These are phyloP conservation scores for Arctopsyche grandis DNA, from an alignment of 1,140 invertebrate genomes.

Conservation along the genomic window DNA sequence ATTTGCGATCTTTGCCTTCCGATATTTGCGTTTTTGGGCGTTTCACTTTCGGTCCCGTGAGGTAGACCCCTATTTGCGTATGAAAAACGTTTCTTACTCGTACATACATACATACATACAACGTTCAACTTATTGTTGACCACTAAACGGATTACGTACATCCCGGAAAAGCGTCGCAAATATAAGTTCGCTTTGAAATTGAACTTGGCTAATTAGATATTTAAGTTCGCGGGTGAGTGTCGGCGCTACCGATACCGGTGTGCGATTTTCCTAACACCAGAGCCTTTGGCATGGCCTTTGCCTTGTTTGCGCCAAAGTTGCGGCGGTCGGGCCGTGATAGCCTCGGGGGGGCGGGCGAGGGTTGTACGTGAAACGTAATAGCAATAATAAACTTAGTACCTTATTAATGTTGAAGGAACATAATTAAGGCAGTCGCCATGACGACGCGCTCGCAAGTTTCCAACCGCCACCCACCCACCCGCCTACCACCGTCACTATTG, in stretches of 20 bases:
- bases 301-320: neutral
- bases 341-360: conserved; percentile 3
- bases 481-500: neutral
- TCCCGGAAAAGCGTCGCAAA: too few relatives aligned
- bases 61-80: too few relatives aligned
- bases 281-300: neutral
- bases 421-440: conserved; percentile 55
- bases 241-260: neutral
- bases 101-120: too few relatives aligned
- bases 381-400: conserved; percentile 56
- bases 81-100: too few relatives aligned
- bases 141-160: too few relatives aligned
- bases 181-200: neutral
- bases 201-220: neutral
- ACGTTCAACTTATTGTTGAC: too few relatives aligned
- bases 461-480: conserved; percentile 27
- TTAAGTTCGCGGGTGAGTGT: neutral
- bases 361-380: conserved; percentile 55
- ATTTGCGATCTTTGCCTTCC: too few relatives aligned
- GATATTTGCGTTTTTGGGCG: too few relatives aligned
- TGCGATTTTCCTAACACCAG: neutral
- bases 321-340: neutral
- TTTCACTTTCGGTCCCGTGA: too few relatives aligned
- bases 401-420: conserved; percentile 55
- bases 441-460: conserved; percentile 46